Conservation (phyloP, 2,797 vertebrate species). For the Poecilia wingei region DNA sequence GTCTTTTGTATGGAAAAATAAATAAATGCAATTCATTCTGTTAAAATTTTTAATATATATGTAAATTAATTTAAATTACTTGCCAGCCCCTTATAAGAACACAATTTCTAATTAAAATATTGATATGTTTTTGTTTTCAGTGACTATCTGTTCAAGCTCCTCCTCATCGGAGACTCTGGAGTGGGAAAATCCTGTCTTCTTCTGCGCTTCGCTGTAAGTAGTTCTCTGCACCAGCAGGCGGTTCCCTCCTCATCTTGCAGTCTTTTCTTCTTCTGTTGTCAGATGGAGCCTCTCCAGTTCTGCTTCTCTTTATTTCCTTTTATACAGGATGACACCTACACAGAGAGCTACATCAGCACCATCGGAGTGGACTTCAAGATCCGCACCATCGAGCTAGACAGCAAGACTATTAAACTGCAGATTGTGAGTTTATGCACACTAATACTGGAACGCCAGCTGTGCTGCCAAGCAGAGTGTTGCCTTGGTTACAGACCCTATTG, state of each 20-base stretch:
- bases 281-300: not conserved
- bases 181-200: constrained; percentile 98
- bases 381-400: constrained; percentile 97
- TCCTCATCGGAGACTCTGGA: constrained; percentile 97
- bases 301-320: not conserved
- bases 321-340: constrained; percentile 93
- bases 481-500: not conserved
- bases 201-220: constrained; percentile 96
- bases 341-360: constrained; percentile 98
- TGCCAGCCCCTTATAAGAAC: not conserved
- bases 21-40: no score
- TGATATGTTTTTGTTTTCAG: constrained; percentile 67
- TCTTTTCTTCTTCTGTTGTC: constrained; percentile 8
- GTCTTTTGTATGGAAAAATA: no score
- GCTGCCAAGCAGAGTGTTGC: not conserved
- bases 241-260: not conserved
- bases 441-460: no score
- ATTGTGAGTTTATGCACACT: constrained; percentile 79
- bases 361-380: constrained; percentile 99
- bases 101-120: not conserved
- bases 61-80: not conserved
- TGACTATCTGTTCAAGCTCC: constrained; percentile 99
- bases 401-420: constrained; percentile 98
- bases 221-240: not conserved
- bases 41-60: not conserved